phyloP scores from a whole-genome alignment of 2,113 vertebrate genomes.

The Camelus dromedarius region DNA sequence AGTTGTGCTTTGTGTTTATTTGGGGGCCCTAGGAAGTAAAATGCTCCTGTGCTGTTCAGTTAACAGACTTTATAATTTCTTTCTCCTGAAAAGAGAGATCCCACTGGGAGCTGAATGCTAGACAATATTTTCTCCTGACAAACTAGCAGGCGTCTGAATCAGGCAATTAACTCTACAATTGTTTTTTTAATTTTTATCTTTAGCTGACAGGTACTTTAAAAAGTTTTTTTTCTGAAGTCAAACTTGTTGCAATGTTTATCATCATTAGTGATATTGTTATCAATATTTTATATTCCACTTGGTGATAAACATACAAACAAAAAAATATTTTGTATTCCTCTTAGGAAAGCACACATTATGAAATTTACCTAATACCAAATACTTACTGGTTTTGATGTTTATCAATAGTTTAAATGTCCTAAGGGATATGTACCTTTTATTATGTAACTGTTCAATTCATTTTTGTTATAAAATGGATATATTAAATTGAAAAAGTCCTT shows the following conservation, averaged over 20 bases:
- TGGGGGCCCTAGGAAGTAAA: not conserved
- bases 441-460: not conserved
- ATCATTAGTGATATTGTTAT: not conserved
- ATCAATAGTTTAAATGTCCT: not conserved
- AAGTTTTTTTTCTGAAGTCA: not conserved
- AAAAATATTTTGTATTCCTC: not conserved
- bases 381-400: not conserved
- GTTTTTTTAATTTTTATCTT: not conserved
- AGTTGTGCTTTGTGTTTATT: not conserved
- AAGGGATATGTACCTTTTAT: not conserved
- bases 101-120: not conserved
- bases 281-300: not conserved
- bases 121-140: not conserved
- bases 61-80: not conserved
- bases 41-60: not conserved
- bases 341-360: not conserved
- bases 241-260: not conserved
- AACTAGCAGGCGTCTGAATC: not conserved
- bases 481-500: not conserved
- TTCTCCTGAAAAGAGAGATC: not conserved
- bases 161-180: not conserved
- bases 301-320: not conserved
- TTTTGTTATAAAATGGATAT: constrained; percentile 3
- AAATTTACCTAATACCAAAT: not conserved
- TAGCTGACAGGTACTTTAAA: not conserved